Evolutionary conservation across 2,797 vertebrate species (phyloP).

Genomic region (Brotogeris chrysoptera): DNA sequence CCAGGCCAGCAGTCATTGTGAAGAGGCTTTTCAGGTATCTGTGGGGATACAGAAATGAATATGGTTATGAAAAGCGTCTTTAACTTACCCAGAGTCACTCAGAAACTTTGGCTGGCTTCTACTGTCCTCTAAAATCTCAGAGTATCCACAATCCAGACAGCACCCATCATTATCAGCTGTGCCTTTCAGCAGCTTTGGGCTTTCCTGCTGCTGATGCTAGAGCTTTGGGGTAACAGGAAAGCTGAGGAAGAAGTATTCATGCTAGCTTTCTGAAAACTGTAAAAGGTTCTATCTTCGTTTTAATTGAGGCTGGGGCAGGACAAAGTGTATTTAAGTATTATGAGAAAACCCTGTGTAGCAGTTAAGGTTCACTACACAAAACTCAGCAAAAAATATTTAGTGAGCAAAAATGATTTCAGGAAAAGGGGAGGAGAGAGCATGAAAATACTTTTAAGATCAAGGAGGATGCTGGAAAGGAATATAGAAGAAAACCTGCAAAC

Average conservation of each 20-base stretch:
- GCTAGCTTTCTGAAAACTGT: background rate
- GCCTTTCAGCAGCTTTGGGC: background rate
- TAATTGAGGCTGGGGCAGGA: background rate
- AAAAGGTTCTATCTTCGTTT: background rate
- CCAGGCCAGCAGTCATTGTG: constrained; percentile 67
- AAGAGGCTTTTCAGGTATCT: background rate
- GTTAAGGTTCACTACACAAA: background rate
- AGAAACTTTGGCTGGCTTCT: background rate
- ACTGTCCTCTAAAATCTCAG: background rate
- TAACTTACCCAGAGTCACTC: background rate
- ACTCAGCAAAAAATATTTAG: background rate
- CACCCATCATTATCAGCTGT: background rate
- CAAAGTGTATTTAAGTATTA: background rate
- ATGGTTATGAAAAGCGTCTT: background rate
- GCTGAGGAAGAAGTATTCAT: background rate
- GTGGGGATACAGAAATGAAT: constrained; percentile 5
- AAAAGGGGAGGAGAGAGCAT: background rate
- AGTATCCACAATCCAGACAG: background rate
- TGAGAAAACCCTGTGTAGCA: background rate
- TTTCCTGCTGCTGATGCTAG: background rate
- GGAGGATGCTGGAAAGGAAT: background rate
- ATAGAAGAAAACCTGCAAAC: background rate
- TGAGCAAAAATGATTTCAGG: background rate
- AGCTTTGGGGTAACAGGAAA: background rate
- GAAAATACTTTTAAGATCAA: background rate